A percentile compares a stretch with the other conserved stretches of the same genome.
Evolutionary conservation across 2,888 invertebrate species (phyloP).

Genomic region (Chromoteleia sp.): DNA sequence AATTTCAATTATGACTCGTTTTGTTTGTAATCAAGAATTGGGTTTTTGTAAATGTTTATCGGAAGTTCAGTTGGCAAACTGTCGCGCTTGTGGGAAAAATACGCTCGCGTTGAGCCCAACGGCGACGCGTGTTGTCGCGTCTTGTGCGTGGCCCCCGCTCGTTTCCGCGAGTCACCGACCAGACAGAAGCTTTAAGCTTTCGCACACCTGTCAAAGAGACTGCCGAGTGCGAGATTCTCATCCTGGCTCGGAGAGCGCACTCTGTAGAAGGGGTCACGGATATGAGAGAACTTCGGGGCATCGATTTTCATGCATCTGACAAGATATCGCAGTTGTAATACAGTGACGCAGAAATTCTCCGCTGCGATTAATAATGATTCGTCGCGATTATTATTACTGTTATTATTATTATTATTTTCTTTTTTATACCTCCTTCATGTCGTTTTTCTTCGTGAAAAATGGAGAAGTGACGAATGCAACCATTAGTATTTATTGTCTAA

Average conservation of each 20-base stretch:
- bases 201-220: slow-evolving; percentile 56
- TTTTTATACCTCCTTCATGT: too few relatives aligned
- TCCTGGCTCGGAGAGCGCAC: slow-evolving; percentile 37
- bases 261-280: slow-evolving; percentile 52
- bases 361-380: slow-evolving; percentile 24
- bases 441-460: too few relatives aligned
- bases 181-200: slow-evolving; percentile 56
- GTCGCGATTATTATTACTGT: too few relatives aligned
- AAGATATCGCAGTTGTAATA: slow-evolving; percentile 48
- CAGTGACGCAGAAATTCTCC: slow-evolving; percentile 18
- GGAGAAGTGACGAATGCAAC: too few relatives aligned
- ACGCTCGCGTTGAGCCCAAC: too few relatives aligned
- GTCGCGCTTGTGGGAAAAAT: too few relatives aligned
- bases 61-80: too few relatives aligned
- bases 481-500: too few relatives aligned
- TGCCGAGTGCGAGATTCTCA: slow-evolving; percentile 56
- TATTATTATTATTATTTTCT: too few relatives aligned
- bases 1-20: slow-evolving; percentile 19
- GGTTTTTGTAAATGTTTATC: too few relatives aligned
- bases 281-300: slow-evolving; percentile 48
- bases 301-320: slow-evolving; percentile 60
- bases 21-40: too few relatives aligned
- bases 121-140: neutral
- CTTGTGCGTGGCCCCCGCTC: slow-evolving; percentile 19
- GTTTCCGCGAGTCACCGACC: slow-evolving; percentile 38